phyloP scores from a whole-genome alignment of 2,113 vertebrate genomes.

The Lathamus discolor region DNA sequence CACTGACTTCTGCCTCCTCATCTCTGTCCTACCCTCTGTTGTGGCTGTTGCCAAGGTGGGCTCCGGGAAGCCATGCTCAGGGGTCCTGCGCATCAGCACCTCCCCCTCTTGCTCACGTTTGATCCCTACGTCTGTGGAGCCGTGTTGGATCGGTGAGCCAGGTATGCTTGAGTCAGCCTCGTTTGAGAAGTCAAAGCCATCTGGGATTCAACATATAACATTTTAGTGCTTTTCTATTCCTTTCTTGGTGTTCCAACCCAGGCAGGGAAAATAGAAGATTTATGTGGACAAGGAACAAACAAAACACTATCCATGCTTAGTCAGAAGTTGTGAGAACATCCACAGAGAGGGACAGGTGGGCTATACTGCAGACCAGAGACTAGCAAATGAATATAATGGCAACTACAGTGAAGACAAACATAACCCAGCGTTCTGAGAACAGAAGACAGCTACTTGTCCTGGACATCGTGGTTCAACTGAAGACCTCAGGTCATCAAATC shows the following conservation, averaged over 20 bases:
- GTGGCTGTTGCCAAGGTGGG: constrained; percentile 91
- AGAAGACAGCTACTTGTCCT: constrained; percentile 32
- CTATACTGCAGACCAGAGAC: constrained; percentile 44
- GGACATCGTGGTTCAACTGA: constrained; percentile 49
- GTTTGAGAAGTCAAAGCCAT: constrained; percentile 99
- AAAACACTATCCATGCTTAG: constrained; percentile 58
- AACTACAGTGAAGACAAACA: constrained; percentile 48
- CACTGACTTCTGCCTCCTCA: constrained; percentile 82
- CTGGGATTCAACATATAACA: constrained; percentile 99
- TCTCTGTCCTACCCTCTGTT: constrained; percentile 97
- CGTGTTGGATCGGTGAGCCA: constrained; percentile 88
- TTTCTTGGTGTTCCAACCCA: constrained; percentile 73
- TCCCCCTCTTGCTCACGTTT: constrained; percentile 88
- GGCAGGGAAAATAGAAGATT: constrained; percentile 73
- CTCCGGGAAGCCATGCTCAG: constrained; percentile 82
- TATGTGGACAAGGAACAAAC: constrained; percentile 62
- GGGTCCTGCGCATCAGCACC: constrained; percentile 83
- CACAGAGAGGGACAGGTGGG: constrained; percentile 68
- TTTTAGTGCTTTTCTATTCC: constrained; percentile 81
- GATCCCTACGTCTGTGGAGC: constrained; percentile 86
- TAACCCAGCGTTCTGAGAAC: constrained; percentile 24
- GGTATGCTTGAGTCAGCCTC: constrained; percentile 91
- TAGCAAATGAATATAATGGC: constrained; percentile 41
- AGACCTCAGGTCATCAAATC: constrained; percentile 32
- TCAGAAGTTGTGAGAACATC: constrained; percentile 33